Base-by-base conservation (phyloP, 2,797 vertebrate genomes). In the Acomys russatus region DNA sequence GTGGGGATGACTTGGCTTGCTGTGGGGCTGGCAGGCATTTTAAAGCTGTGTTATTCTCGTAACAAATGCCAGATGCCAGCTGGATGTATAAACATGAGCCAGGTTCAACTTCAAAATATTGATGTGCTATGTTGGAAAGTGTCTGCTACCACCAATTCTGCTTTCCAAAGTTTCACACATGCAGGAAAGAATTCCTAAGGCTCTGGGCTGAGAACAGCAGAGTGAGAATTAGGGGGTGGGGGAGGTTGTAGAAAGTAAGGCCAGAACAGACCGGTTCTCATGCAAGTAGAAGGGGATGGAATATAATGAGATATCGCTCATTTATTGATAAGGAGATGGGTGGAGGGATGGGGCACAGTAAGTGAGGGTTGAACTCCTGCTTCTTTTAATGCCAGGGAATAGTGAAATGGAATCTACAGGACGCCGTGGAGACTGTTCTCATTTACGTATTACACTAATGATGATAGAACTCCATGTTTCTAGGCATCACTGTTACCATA, bases 1-100 rank as follows among this genome's bases (percentile, higher is more conserved):
- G 6, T 94, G 66, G 22, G 44, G 93, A 15, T 7, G 22, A 68
- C 92, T 96, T 97, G 70, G 79, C 68, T 93, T 96, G 85, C 95
- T 0, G 0, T 0, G 3, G 38, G 71, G 25, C 28, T 89, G 73
- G 44, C 70, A 96, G 83, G 91, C 80, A 61, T 95, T 94, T 94
- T 66, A 94, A 94, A 98, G n/a, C 64, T 86, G 88, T 95, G 79
- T 64, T 96, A 92, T 30, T 71, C 15, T 38, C 38, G 0, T 96
- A 96, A 97, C 68, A 91, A 73, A 91, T 96, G 51, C 94, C 94
- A 98, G 85, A 96, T 97, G 71, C 25, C n/a, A 94, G 56, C 33
- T 94, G 76, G 66, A 77, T 95, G 83, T 94, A 96, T 97, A 98
- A 97, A 95, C 84, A 79, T 0, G 54, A 76, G 0, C 0, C 88